phyloP scores from a whole-genome alignment of 2,113 vertebrate species.

The Butastur rufipennis region DNA sequence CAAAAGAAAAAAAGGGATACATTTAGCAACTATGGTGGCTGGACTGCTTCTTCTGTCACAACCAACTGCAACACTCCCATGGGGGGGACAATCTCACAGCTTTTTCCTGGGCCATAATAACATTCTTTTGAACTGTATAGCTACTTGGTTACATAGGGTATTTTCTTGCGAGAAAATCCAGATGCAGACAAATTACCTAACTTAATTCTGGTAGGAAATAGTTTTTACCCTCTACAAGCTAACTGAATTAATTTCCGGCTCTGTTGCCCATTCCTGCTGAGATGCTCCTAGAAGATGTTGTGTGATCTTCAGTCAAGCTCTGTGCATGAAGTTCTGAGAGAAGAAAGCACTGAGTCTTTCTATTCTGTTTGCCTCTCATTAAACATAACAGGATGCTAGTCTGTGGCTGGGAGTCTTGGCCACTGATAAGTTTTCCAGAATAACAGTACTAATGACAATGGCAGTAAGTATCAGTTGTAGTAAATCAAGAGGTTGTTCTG shows the following conservation, averaged over 20 bases:
- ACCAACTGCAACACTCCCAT: background rate
- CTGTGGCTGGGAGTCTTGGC: background rate
- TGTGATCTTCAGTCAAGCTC: background rate
- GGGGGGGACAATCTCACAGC: background rate
- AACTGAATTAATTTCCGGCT: background rate
- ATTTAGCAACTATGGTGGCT: background rate
- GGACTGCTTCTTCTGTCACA: background rate
- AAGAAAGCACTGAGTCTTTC: background rate
- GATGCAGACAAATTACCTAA: background rate
- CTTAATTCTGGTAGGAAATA: background rate
- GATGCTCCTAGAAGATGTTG: background rate
- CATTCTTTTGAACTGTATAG: background rate
- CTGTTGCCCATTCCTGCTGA: background rate
- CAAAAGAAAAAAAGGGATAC: background rate
- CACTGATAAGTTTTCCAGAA: background rate
- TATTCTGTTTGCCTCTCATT: background rate
- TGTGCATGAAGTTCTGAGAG: background rate
- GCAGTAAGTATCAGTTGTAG: background rate
- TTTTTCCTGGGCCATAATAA: background rate
- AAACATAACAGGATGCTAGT: background rate
- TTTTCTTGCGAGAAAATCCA: background rate
- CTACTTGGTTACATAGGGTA: background rate
- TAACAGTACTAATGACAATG: background rate
- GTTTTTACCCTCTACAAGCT: background rate
- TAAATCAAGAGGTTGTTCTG: background rate